A percentile compares a stretch with the other conserved stretches of the same genome.
Evolutionary conservation across 2,888 invertebrate genomes (phyloP).

Genomic region (Eristalinus aeneus): DNA sequence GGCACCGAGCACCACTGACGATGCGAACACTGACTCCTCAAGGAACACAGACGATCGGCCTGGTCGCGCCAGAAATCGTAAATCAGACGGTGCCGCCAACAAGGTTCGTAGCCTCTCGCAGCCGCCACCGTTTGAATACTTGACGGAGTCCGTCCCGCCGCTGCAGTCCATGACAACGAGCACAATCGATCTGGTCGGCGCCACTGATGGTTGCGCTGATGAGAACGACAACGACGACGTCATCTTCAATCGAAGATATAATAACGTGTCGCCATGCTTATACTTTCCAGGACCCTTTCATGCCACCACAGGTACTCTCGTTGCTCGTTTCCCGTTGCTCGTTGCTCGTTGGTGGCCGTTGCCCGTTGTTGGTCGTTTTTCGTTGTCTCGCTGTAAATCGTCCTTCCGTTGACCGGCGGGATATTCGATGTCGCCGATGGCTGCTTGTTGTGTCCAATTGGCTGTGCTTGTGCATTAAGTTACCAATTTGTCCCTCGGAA

Average conservation of each 20-base stretch:
- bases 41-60: conserved; percentile 10
- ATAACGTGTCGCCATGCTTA: conserved; percentile 79
- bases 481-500: conserved; percentile 20
- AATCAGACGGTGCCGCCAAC: conserved; percentile 46
- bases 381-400: not conserved
- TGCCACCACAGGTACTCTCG: conserved; percentile 71
- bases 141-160: conserved; percentile 70
- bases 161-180: conserved; percentile 59
- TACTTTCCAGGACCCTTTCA: conserved; percentile 71
- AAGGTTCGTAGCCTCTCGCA: conserved; percentile 74
- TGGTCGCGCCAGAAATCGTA: conserved; percentile 68
- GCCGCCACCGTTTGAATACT: conserved; percentile 75
- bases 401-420: not conserved
- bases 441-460: conserved; percentile 12
- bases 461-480: conserved; percentile 27
- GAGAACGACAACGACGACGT: conserved; percentile 62
- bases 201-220: conserved; percentile 6
- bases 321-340: conserved; percentile 14
- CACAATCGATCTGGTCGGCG: conserved; percentile 64
- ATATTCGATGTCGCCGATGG: conserved; percentile 30
- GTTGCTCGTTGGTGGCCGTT: conserved; percentile 10
- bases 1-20: conserved; percentile 4
- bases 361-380: not conserved
- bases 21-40: conserved; percentile 18
- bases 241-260: conserved; percentile 76